Evolutionary conservation across 2,797 vertebrate genomes (phyloP).

Genomic region (Gobio occitaniae): DNA sequence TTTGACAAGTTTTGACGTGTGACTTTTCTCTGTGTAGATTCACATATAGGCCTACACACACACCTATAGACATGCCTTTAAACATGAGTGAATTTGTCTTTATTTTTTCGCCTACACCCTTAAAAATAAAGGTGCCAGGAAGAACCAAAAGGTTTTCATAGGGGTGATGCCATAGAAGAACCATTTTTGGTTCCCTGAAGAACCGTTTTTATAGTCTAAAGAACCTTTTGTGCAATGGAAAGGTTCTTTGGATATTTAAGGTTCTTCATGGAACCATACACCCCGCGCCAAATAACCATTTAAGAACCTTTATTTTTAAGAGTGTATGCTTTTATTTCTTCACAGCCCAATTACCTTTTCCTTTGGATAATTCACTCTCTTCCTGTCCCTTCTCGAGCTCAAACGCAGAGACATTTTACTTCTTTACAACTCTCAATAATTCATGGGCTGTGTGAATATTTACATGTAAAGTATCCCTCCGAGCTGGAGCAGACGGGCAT

Average conservation of each 20-base stretch:
- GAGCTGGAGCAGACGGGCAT: conserved; percentile 76
- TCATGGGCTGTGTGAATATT: conserved; percentile 83
- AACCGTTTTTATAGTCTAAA: too few relatives aligned
- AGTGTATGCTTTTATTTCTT: background rate
- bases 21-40: conserved; percentile 29
- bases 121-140: too few relatives aligned
- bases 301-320: too few relatives aligned
- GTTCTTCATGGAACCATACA: too few relatives aligned
- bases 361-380: conserved; percentile 45
- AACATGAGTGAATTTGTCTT: background rate
- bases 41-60: background rate
- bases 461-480: conserved; percentile 81
- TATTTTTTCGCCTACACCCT: background rate
- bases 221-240: too few relatives aligned
- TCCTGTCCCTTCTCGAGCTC: conserved; percentile 65
- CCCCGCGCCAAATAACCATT: too few relatives aligned
- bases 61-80: background rate
- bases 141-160: too few relatives aligned
- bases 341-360: conserved; percentile 55
- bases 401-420: conserved; percentile 72
- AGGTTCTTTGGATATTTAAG: too few relatives aligned
- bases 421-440: conserved; percentile 80
- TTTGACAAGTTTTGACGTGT: conserved; percentile 61
- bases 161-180: too few relatives aligned
- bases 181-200: too few relatives aligned